These are phyloP conservation scores for Drosophila melanosoma DNA, from an alignment of 2,888 invertebrate species.

Conservation along the genomic window DNA sequence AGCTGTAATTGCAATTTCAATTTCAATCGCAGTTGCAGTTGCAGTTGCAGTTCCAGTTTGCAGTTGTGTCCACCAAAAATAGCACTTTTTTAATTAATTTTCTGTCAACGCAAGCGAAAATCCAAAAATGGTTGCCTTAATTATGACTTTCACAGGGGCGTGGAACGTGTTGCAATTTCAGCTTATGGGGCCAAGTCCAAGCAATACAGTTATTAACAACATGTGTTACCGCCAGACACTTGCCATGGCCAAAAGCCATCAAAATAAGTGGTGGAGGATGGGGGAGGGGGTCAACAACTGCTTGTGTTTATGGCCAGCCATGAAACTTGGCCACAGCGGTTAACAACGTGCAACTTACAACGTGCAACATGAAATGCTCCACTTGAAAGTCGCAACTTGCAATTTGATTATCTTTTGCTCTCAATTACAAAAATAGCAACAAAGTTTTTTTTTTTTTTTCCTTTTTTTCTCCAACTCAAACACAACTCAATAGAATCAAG, in stretches of 20 bases:
- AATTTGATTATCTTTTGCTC: slow-evolving; percentile 59
- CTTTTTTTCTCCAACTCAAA: slow-evolving; percentile 23
- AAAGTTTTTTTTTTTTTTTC: slow-evolving; percentile 32
- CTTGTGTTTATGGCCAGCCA: slow-evolving; percentile 39
- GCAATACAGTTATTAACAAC: slow-evolving; percentile 69
- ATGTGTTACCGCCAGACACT: slow-evolving; percentile 55
- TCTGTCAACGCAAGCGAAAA: slow-evolving; percentile 75
- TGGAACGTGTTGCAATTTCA: slow-evolving; percentile 66
- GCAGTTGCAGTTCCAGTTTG: slow-evolving; percentile 29
- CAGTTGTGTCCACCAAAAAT: not conserved
- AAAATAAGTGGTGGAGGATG: too few species aligned
- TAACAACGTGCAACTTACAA: slow-evolving; percentile 34
- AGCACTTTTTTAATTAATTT: slow-evolving; percentile 73
- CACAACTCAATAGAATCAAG: slow-evolving; percentile 35
- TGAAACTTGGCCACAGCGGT: slow-evolving; percentile 33
- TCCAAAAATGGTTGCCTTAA: slow-evolving; percentile 43
- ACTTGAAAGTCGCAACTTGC: slow-evolving; percentile 34
- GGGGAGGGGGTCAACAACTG: slow-evolving; percentile 26
- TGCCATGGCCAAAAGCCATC: not conserved
- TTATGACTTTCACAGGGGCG: slow-evolving; percentile 47
- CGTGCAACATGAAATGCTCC: slow-evolving; percentile 26
- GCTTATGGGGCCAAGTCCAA: slow-evolving; percentile 15
- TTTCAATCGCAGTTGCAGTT: slow-evolving; percentile 27
- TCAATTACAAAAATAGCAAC: slow-evolving; percentile 46
- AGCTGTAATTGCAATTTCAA: slow-evolving; percentile 24